Conservation (phyloP, 2,888 invertebrate species). For the Watsonalla cultraria region DNA sequence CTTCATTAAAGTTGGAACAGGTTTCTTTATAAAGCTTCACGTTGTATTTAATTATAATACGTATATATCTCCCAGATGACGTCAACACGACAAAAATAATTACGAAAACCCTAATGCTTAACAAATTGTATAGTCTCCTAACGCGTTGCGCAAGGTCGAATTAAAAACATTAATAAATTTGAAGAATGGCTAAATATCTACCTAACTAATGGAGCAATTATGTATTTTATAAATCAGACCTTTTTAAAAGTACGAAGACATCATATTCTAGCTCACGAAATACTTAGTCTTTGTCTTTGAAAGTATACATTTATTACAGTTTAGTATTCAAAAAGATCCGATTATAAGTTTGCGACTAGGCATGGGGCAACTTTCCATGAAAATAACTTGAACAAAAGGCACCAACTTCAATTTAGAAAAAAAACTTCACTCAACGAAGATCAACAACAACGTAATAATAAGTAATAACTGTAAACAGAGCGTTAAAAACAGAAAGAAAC, state of each 20-base stretch:
- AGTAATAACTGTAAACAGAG: constrained; percentile 35
- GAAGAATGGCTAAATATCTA: constrained; percentile 73
- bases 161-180: constrained; percentile 58
- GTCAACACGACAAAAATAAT: constrained; percentile 27
- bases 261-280: constrained; percentile 29
- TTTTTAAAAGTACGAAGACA: constrained; percentile 44
- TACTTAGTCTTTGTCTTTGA: constrained; percentile 24
- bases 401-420: constrained; percentile 43
- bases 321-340: constrained; percentile 52
- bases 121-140: constrained; percentile 38
- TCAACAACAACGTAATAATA: constrained; percentile 40
- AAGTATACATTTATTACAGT: constrained; percentile 24
- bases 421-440: constrained; percentile 41
- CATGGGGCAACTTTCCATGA: constrained; percentile 61
- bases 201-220: constrained; percentile 76
- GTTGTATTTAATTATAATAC: not conserved
- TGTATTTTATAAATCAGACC: constrained; percentile 57
- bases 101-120: constrained; percentile 41
- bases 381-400: constrained; percentile 29
- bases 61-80: constrained; percentile 8
- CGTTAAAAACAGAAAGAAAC: constrained; percentile 54
- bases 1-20: not conserved
- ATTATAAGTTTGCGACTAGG: constrained; percentile 67
- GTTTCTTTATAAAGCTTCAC: not conserved
- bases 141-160: constrained; percentile 58